Conservation (phyloP, 2,888 invertebrate species). For the Kryphioiulus occultus region DNA sequence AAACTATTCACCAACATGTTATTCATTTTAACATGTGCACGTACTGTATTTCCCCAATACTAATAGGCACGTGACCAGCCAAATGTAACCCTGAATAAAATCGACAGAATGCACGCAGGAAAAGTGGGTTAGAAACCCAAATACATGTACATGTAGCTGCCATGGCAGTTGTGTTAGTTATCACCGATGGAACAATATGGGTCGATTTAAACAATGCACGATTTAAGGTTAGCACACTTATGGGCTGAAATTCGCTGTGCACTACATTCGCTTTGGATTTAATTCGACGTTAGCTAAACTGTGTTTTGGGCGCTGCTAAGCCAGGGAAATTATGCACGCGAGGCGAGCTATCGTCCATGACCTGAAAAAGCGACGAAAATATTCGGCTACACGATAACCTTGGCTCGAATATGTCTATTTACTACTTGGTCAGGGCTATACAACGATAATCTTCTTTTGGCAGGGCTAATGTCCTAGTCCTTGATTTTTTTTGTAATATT, state of each 20-base stretch:
- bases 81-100: background rate
- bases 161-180: too few species aligned
- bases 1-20: background rate
- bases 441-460: constrained; percentile 35
- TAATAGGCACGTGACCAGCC: background rate
- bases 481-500: constrained; percentile 33
- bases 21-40: background rate
- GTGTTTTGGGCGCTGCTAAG: background rate
- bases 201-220: constrained; percentile 3
- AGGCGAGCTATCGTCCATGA: background rate
- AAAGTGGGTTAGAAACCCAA: background rate
- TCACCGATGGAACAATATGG: constrained; percentile 9
- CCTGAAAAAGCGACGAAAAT: constrained; percentile 12
- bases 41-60: too few species aligned
- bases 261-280: background rate
- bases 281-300: background rate
- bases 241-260: background rate
- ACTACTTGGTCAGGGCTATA: constrained; percentile 31
- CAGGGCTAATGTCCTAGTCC: constrained; percentile 35
- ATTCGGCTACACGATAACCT: constrained; percentile 26
- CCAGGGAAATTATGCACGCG: constrained; percentile 20
- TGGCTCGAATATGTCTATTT: constrained; percentile 31
- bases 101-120: too few species aligned
- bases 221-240: background rate
- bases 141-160: too few species aligned